These are phyloP conservation scores for Ditula angustiorana DNA, from an alignment of 2,888 invertebrate genomes.

Conservation along the genomic window DNA sequence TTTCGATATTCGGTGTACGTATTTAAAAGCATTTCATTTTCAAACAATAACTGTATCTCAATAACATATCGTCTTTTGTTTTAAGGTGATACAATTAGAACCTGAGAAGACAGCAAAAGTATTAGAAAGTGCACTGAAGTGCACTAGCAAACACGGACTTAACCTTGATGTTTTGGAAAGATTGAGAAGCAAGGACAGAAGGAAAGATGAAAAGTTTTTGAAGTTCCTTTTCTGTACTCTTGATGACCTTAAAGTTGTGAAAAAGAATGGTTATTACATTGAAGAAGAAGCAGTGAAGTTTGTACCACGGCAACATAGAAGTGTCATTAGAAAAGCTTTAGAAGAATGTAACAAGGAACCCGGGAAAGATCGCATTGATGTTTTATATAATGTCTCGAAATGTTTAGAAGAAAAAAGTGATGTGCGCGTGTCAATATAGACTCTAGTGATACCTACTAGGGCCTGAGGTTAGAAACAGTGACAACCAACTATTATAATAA, in stretches of 20 bases:
- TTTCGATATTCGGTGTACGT: too few species aligned
- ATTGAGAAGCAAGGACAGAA: slow-evolving; percentile 16
- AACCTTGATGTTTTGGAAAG: slow-evolving; percentile 6
- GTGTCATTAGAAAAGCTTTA: slow-evolving; percentile 51
- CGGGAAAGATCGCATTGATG: slow-evolving; percentile 54
- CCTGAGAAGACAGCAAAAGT: slow-evolving; percentile 23
- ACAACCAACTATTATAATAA: neutral
- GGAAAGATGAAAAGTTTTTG: slow-evolving; percentile 52
- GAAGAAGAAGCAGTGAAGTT: slow-evolving; percentile 54
- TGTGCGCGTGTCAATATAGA: slow-evolving; percentile 18
- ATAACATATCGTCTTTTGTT: too few species aligned
- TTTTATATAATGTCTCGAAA: slow-evolving; percentile 57
- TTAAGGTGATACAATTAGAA: slow-evolving; percentile 27
- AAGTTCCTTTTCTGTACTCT: slow-evolving; percentile 57
- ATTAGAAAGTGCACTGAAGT: slow-evolving; percentile 26
- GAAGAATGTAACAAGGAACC: slow-evolving; percentile 56
- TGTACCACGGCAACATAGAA: slow-evolving; percentile 52
- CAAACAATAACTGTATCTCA: too few species aligned
- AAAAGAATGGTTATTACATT: slow-evolving; percentile 51
- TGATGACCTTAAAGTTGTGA: slow-evolving; percentile 48
- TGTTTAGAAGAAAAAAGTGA: slow-evolving; percentile 31
- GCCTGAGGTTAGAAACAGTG: neutral
- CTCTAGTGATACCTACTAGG: too few species aligned
- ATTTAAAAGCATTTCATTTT: too few species aligned
- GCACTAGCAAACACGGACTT: slow-evolving; percentile 18